These are phyloP conservation scores for Collichthys lucidus DNA, from an alignment of 2,113 vertebrate species.

Conservation along the genomic window DNA sequence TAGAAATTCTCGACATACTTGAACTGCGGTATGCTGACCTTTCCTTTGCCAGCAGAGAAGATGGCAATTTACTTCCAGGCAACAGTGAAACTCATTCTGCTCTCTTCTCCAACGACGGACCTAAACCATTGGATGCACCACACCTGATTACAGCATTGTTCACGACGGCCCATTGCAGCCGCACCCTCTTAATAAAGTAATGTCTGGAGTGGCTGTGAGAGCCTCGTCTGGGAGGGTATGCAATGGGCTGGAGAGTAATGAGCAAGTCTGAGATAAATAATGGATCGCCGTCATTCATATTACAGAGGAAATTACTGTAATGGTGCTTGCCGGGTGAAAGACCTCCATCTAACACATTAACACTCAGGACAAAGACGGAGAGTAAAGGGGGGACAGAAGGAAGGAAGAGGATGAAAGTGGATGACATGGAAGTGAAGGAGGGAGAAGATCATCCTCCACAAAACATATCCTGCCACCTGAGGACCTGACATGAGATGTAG, in stretches of 20 bases:
- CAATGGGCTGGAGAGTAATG: conserved; percentile 77
- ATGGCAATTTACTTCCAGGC: conserved; percentile 47
- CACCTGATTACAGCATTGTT: conserved; percentile 65
- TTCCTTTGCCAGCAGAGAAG: conserved; percentile 36
- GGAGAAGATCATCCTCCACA: conserved; percentile 52
- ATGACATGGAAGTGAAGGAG: conserved; percentile 60
- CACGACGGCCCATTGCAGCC: conserved; percentile 59
- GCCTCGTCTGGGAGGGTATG: conserved; percentile 72
- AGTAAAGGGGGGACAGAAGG: conserved; percentile 52
- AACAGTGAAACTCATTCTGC: conserved; percentile 13
- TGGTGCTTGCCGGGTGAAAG: conserved; percentile 81
- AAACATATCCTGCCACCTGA: conserved; percentile 67
- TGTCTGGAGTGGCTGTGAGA: conserved; percentile 75
- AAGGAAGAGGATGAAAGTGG: conserved; percentile 65
- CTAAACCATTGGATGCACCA: conserved; percentile 49
- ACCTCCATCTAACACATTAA: conserved; percentile 84
- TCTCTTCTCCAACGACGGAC: conserved; percentile 46
- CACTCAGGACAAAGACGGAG: conserved; percentile 76
- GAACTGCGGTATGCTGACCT: conserved; percentile 37
- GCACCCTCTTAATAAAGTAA: conserved; percentile 77
- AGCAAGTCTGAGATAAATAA: conserved; percentile 85
- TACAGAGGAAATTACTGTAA: conserved; percentile 87
- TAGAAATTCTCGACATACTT: conserved; percentile 18
- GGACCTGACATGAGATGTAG: conserved; percentile 55
- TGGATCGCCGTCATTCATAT: conserved; percentile 84